Percentiles rank a stretch among this genome's conserved stretches.
phyloP scores from a whole-genome alignment of 2,888 invertebrate species.

The Spatulosminthurus flaviceps region DNA sequence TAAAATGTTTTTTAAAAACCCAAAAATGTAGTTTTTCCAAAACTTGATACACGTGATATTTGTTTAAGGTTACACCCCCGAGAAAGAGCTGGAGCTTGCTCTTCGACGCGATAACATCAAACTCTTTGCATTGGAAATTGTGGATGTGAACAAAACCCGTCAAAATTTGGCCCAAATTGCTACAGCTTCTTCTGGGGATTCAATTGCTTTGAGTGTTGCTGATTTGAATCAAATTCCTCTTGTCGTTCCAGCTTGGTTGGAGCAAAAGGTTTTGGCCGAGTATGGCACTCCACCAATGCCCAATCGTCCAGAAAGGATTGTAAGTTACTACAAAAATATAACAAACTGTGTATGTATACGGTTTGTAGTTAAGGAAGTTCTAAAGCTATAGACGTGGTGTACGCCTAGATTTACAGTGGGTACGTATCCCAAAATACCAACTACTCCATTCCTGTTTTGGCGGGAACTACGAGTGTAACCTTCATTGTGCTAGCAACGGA shows the following conservation, averaged over 20 bases:
- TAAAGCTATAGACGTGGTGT: too few species aligned
- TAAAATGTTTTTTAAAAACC: too few species aligned
- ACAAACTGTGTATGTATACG: too few species aligned
- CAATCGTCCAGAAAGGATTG: not conserved
- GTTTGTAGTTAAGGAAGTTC: too few species aligned
- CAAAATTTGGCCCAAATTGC: slow-evolving; percentile 2
- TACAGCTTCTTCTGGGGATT: not conserved
- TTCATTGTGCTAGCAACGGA: too few species aligned
- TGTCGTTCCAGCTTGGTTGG: too few species aligned
- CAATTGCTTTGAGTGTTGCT: not conserved
- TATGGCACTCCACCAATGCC: not conserved
- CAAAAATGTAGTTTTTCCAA: too few species aligned
- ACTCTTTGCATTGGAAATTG: slow-evolving; percentile 24
- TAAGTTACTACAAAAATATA: not conserved
- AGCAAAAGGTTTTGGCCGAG: not conserved
- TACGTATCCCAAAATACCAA: too few species aligned
- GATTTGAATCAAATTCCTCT: not conserved
- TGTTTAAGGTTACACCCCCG: not conserved
- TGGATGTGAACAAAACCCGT: not conserved
- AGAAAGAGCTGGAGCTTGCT: slow-evolving; percentile 1
- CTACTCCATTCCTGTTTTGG: too few species aligned
- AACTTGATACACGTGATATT: not conserved
- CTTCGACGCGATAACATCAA: slow-evolving; percentile 10
- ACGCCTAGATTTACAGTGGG: too few species aligned
- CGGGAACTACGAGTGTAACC: too few species aligned